Percentiles rank a stretch among this genome's conserved stretches.
Evolutionary conservation across 2,113 vertebrate species (phyloP).

Genomic region (Stigmatopora argus): DNA sequence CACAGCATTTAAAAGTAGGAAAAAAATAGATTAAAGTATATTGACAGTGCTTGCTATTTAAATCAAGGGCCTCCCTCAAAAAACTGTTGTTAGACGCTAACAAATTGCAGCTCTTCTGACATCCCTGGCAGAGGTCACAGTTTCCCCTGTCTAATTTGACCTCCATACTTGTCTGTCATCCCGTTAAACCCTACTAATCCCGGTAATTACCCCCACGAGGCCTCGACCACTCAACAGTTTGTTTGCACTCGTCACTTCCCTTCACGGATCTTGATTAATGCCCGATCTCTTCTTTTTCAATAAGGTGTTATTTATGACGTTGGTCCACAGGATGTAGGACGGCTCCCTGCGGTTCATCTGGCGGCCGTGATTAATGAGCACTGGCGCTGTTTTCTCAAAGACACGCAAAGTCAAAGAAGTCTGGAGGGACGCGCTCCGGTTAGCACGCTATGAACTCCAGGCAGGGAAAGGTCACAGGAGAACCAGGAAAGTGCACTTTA

Average conservation of each 20-base stretch:
- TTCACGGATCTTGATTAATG: constrained; percentile 35
- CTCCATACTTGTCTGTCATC: constrained; percentile 26
- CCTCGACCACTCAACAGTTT: constrained; percentile 7
- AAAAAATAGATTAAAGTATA: too few relatives aligned
- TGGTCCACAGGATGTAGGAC: constrained; percentile 54
- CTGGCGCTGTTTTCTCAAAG: constrained; percentile 53
- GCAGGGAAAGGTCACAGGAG: not conserved
- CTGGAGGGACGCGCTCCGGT: constrained; percentile 26
- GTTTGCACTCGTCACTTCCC: not conserved
- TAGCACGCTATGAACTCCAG: constrained; percentile 5
- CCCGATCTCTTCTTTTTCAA: constrained; percentile 35
- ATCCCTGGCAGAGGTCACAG: not conserved
- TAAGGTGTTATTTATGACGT: constrained; percentile 24
- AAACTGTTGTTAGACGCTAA: not conserved
- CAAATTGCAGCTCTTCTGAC: not conserved
- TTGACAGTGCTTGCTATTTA: too few relatives aligned
- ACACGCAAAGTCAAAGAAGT: constrained; percentile 15
- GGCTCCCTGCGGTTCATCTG: constrained; percentile 58
- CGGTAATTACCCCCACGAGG: constrained; percentile 12
- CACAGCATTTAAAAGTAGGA: too few relatives aligned
- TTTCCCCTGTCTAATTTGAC: not conserved
- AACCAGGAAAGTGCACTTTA: not conserved
- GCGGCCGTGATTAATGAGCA: constrained; percentile 63
- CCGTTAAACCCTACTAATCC: constrained; percentile 31
- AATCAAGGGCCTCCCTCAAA: not conserved